Percentiles rank a stretch among this genome's conserved stretches.
Evolutionary conservation across 2,888 invertebrate species (phyloP).

Genomic region (Pyrrhia umbra): DNA sequence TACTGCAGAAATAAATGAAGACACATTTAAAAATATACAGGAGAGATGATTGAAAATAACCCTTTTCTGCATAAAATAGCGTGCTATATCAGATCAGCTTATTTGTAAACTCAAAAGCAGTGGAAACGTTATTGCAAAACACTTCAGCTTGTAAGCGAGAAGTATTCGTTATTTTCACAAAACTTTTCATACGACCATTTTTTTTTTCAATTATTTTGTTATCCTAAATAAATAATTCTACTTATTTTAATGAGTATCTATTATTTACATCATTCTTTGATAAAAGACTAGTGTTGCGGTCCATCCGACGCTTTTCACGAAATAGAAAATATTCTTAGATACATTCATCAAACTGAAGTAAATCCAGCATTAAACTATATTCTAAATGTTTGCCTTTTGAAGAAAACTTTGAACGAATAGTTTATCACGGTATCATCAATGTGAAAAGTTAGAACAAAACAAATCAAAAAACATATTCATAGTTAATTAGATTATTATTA

Average conservation of each 20-base stretch:
- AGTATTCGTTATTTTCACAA: constrained; percentile 73
- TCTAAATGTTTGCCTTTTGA: too few relatives aligned
- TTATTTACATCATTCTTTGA: constrained; percentile 87
- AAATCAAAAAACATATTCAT: background rate
- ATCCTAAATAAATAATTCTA: constrained; percentile 86
- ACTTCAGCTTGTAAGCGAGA: constrained; percentile 54
- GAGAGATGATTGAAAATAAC: too few relatives aligned
- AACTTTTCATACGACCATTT: constrained; percentile 73
- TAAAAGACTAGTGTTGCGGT: constrained; percentile 83
- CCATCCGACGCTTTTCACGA: constrained; percentile 57
- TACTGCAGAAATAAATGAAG: too few relatives aligned
- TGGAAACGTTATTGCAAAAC: constrained; percentile 66
- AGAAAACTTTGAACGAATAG: too few relatives aligned
- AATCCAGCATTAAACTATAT: constrained; percentile 30
- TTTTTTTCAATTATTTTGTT: constrained; percentile 76
- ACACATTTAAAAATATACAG: background rate
- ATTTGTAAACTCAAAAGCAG: background rate
- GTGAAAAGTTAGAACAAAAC: background rate
- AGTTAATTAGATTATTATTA: background rate
- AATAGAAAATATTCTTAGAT: constrained; percentile 55
- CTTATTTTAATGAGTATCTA: constrained; percentile 87
- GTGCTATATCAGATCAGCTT: background rate
- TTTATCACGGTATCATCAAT: background rate
- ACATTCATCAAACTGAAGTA: constrained; percentile 38
- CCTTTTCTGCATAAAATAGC: background rate